Base-by-base conservation (phyloP, 2,113 vertebrate species). In the Eleginops maclovinus region DNA sequence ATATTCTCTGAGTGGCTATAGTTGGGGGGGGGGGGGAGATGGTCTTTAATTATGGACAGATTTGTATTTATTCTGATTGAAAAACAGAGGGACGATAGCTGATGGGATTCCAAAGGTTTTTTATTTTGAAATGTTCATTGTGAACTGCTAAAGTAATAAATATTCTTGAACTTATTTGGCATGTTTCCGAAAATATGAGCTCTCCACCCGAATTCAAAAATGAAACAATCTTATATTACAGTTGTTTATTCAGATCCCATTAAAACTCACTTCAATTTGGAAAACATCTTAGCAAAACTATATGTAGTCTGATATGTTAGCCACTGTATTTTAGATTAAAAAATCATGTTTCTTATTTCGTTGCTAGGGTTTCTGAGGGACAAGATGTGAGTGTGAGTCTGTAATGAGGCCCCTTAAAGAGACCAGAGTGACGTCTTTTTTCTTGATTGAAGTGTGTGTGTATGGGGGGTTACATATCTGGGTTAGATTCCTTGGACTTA, bases 401-500 rank as follows among this genome's bases (percentile, higher is more conserved):
- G 13, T 64, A 59, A 83, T 76, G 62, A 70, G 58, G 47, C 44
- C 46, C 40, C 21, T 22, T 44, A 15, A 40, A 62, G 59, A 62
- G 40, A 16, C 21, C 7, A 1, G 24, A 59, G 16, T 70, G 69
- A 60, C 43, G 14, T 26, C 10, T 9, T 53, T 59, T 31, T 59
- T 55, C 62, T 51, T 46, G 59, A 22, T 59, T 61, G 36, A 49
- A 16, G 15, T 24, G 53, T 36, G 49, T 24, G 50, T 43, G 36
- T 21, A 3, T 19, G 19, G 26, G 43, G 6, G 46, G 51, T 28
- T 50, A 58, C 0, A 76, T 81, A 79, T 74, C 15, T 74, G 67
- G 61, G 58, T 55, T 15, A 79, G 78, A 91, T 89, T 90, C 82
- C 83, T 87, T 1, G 10, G 26, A 88, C 47, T 70, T 79, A 80